Percentiles rank a stretch among this genome's conserved stretches.
Conservation (phyloP, 1,140 invertebrate genomes). For the Bombus polaris region DNA sequence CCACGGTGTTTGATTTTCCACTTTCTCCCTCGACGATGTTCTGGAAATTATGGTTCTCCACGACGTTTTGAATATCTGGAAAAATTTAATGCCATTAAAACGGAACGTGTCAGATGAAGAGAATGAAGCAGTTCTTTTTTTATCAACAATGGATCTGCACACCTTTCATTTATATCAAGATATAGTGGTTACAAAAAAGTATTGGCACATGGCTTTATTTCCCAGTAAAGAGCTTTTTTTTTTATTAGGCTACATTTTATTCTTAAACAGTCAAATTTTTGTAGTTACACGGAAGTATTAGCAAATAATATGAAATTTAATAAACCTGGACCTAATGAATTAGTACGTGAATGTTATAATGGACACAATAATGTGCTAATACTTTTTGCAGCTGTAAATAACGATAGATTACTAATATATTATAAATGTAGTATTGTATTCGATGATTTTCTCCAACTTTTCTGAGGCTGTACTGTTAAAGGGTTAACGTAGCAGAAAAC, state of each 20-base stretch:
- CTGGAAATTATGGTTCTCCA: constrained; percentile 36
- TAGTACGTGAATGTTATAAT: no score
- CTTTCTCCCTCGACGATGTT: constrained; percentile 35
- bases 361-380: no score
- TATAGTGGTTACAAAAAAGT: no score
- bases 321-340: no score
- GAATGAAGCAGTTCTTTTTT: background rate
- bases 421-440: background rate
- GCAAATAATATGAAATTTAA: no score
- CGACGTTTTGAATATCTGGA: constrained; percentile 30
- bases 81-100: background rate
- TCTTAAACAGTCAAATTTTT: no score
- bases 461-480: background rate
- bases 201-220: no score
- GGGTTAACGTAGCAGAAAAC: background rate
- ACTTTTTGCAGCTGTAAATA: background rate
- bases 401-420: background rate
- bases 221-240: no score
- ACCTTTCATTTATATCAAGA: background rate
- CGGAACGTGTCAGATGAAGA: no score
- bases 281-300: no score
- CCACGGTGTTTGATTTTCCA: constrained; percentile 25
- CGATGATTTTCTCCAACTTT: no score
- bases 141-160: background rate
- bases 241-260: no score